Conservation (phyloP, 2,797 vertebrate species). For the Oreortyx pictus region DNA sequence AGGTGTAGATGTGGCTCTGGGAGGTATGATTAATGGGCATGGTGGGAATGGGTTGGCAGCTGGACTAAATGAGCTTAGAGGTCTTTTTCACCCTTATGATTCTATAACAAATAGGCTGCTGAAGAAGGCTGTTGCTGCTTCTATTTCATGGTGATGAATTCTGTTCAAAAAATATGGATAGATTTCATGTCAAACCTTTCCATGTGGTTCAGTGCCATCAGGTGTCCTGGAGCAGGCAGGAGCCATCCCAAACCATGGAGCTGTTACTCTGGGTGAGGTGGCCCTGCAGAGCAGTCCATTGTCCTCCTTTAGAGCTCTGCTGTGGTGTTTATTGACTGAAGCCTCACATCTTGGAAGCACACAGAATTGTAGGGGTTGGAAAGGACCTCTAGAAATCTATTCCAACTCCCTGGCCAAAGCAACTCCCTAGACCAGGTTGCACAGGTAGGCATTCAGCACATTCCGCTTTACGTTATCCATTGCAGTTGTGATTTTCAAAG, state of each 20-base stretch:
- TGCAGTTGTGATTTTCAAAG: background rate
- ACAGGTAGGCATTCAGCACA: too few species aligned
- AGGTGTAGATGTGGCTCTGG: too few species aligned
- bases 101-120: background rate
- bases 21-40: too few species aligned
- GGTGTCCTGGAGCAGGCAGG: background rate
- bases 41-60: too few species aligned
- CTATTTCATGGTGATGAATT: background rate
- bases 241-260: background rate
- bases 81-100: too few species aligned
- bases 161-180: accelerated
- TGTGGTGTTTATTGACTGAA: background rate
- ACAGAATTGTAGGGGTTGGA: too few species aligned
- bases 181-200: background rate
- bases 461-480: background rate
- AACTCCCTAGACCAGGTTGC: too few species aligned
- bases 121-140: background rate
- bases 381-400: too few species aligned
- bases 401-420: too few species aligned
- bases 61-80: too few species aligned
- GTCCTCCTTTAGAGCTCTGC: background rate
- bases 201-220: background rate
- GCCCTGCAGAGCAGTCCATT: accelerated
- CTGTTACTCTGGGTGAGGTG: background rate
- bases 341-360: background rate